A percentile compares a stretch with the other conserved stretches of the same genome.
These are phyloP conservation scores for Abscondita cerata DNA, from an alignment of 2,888 invertebrate genomes.

Conservation along the genomic window DNA sequence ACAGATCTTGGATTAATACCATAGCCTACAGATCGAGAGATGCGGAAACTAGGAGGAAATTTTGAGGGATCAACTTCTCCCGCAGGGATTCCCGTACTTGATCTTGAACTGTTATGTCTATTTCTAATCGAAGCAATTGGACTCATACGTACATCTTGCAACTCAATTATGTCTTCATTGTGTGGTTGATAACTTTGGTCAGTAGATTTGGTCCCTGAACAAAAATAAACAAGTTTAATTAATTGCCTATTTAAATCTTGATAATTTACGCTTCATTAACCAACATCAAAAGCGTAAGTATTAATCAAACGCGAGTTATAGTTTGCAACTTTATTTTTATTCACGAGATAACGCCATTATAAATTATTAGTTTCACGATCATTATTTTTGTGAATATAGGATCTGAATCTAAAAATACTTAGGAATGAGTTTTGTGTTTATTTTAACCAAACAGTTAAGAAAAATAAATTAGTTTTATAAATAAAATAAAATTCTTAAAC, in stretches of 20 bases:
- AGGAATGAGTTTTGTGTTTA: no score
- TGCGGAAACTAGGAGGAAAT: slow-evolving; percentile 79
- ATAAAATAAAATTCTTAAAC: no score
- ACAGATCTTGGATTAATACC: slow-evolving; percentile 66
- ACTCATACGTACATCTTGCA: slow-evolving; percentile 86
- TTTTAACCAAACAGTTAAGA: no score
- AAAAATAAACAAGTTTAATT: slow-evolving; percentile 7
- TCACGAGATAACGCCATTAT: no score
- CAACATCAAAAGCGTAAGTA: no score
- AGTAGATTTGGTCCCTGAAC: slow-evolving; percentile 56
- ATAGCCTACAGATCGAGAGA: slow-evolving; percentile 67
- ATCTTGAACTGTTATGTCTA: slow-evolving; percentile 63
- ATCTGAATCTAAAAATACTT: no score
- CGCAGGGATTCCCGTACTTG: slow-evolving; percentile 56
- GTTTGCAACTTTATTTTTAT: no score
- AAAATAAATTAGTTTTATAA: no score
- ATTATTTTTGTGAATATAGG: no score
- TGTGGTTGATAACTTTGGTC: slow-evolving; percentile 41
- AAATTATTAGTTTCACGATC: no score
- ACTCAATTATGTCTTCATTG: slow-evolving; percentile 83
- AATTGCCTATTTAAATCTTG: no score
- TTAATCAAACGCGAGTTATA: no score
- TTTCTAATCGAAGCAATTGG: slow-evolving; percentile 81
- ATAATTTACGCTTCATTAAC: not conserved
- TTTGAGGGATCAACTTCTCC: slow-evolving; percentile 67